These are phyloP conservation scores for Tenthredo mesomela DNA, from an alignment of 2,888 invertebrate genomes.

Conservation along the genomic window DNA sequence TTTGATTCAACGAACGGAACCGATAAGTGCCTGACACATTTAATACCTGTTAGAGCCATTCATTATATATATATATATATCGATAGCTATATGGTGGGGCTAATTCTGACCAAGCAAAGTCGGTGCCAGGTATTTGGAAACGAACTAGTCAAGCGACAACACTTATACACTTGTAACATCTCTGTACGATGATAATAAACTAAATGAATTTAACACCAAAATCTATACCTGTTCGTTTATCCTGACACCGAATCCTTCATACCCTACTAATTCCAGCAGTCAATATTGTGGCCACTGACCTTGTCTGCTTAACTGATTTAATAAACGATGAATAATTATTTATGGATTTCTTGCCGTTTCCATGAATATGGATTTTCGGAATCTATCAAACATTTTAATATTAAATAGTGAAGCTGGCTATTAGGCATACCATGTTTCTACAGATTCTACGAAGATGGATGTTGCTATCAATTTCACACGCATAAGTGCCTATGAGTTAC, in stretches of 20 bases:
- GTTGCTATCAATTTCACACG: not conserved
- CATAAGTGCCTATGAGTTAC: not conserved
- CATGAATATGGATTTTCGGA: slow-evolving; percentile 64
- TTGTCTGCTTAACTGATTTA: slow-evolving; percentile 20
- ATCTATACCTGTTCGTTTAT: too few species aligned
- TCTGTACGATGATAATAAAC: too few species aligned
- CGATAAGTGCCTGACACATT: slow-evolving; percentile 31
- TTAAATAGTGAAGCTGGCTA: slow-evolving; percentile 55
- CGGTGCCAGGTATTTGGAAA: too few species aligned
- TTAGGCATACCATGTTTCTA: slow-evolving; percentile 11
- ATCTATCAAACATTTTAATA: slow-evolving; percentile 64
- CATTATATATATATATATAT: too few species aligned
- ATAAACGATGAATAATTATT: slow-evolving; percentile 68
- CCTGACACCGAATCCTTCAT: too few species aligned
- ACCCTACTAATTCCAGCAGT: not conserved
- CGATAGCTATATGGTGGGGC: too few species aligned
- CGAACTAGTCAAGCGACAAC: too few species aligned
- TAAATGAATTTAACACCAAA: too few species aligned
- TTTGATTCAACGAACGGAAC: not conserved
- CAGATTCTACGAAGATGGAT: slow-evolving; percentile 21
- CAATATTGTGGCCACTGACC: slow-evolving; percentile 22
- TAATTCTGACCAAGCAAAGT: too few species aligned
- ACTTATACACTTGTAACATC: too few species aligned
- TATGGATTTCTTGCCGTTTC: slow-evolving; percentile 65
- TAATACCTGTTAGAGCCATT: not conserved